Evolutionary conservation across 2,797 vertebrate species (phyloP), one percentile per base, ranked within the genome.

Genomic region (Arctocebus calabarensis): DNA sequence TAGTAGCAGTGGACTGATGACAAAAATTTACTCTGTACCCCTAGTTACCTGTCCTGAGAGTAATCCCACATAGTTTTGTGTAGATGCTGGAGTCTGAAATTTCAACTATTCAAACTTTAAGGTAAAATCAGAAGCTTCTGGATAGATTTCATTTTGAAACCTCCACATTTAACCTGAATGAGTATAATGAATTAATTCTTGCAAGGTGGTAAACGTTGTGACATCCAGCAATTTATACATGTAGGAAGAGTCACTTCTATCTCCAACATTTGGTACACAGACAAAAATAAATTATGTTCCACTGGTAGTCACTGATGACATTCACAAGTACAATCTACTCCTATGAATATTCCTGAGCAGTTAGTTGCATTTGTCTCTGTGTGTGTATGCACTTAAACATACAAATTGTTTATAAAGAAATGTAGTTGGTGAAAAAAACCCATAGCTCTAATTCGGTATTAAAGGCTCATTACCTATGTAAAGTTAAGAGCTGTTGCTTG

Each of bases 271-370:
- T 52, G 27, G 68, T 22, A 34, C 5, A 37, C 7, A 16, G 61
- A 13, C n/a, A 82, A 94, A 93, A 45, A 40, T 62, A 68, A 45
- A 55, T 84, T 48, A 48, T 43, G 48, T 79, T 87, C 19, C 14
- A 37, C n/a, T 84, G n/a, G 23, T 62, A 66, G 10, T 71, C 20
- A 83, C 5, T 32, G 19, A 23, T 81, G 88, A 19, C 29, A 68
- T 71, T 85, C 40, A 75, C 14, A 84, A 68, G 27, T 59, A 37
- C 5, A 59, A 0, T 52, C 48, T n/a, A 11, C 2, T 34, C 23
- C 6, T 48, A 11, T 34, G 61, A 37, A 16, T 79, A 20, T 23
- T 45, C 19, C 74, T 77, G 29, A 62, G 22, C 4, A 22, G 8
- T 92, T 68, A 66, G 8, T 22, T 92, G 9, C 1, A 17, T 29